Percentiles rank a stretch among this genome's conserved stretches.
phyloP scores from a whole-genome alignment of 2,888 invertebrate genomes.

The Caenorhabditis virilis region DNA sequence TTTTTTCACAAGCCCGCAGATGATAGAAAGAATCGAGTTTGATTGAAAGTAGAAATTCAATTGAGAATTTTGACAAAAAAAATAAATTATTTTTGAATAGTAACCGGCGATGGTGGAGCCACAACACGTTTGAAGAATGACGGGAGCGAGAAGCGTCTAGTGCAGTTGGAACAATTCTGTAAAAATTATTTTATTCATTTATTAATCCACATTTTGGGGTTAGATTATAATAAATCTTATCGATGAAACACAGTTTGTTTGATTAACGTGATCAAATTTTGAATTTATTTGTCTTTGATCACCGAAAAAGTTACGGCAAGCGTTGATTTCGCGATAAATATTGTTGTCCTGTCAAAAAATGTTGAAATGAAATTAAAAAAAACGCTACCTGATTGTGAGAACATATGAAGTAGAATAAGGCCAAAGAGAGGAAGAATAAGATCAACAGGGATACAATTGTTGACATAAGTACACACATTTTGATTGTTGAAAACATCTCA shows the following conservation, averaged over 20 bases:
- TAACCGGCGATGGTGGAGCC: constrained; percentile 17
- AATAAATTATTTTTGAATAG: constrained; percentile 23
- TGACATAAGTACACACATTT: constrained; percentile 47
- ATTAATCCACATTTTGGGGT: no score
- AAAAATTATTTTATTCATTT: constrained; percentile 9
- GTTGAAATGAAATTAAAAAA: background rate
- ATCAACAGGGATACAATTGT: constrained; percentile 45
- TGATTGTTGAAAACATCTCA: constrained; percentile 58
- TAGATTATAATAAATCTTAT: no score
- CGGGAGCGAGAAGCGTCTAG: constrained; percentile 26
- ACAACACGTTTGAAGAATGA: constrained; percentile 37
- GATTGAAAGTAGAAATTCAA: no score
- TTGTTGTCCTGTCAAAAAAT: no score
- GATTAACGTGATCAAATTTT: constrained; percentile 24
- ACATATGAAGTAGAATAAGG: constrained; percentile 32
- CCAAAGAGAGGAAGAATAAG: constrained; percentile 38
- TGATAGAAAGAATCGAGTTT: no score
- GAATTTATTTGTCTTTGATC: constrained; percentile 16
- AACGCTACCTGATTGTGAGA: constrained; percentile 33
- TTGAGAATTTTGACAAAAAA: background rate
- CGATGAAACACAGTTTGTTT: constrained; percentile 8
- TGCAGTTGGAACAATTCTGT: constrained; percentile 29
- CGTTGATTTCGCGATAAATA: no score
- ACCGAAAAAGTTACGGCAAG: no score
- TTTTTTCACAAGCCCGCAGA: no score